A percentile compares a stretch with the other conserved stretches of the same genome.
phyloP scores from a whole-genome alignment of 2,888 invertebrate genomes.

The Acrobasis repandana region DNA sequence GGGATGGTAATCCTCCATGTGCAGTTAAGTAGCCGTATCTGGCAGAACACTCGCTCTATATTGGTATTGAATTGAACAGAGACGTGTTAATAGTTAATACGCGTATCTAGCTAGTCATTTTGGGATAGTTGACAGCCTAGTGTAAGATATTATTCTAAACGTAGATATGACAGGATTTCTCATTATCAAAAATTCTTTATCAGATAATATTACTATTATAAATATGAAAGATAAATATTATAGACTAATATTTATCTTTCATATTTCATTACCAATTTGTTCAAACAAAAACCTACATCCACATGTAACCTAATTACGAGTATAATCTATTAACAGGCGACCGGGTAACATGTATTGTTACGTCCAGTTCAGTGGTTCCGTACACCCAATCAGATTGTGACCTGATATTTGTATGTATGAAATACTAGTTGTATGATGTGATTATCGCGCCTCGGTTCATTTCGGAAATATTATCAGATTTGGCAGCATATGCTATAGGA shows the following conservation, averaged over 20 bases:
- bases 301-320: conserved; percentile 33
- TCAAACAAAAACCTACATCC: conserved; percentile 20
- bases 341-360: conserved; percentile 29
- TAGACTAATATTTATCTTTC: too few relatives aligned
- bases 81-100: conserved; percentile 26
- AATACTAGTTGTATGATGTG: not conserved
- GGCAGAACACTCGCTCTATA: conserved; percentile 33
- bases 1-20: conserved; percentile 9
- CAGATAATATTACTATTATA: too few relatives aligned
- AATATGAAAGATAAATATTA: too few relatives aligned
- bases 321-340: conserved; percentile 30
- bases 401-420: conserved; percentile 19
- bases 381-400: conserved; percentile 31
- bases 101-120: conserved; percentile 16
- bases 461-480: conserved; percentile 8
- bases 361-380: conserved; percentile 42
- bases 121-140: not conserved
- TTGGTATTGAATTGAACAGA: conserved; percentile 34
- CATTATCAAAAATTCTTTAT: too few relatives aligned
- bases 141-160: not conserved
- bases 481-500: not conserved
- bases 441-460: conserved; percentile 18
- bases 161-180: too few relatives aligned
- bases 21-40: conserved; percentile 32
- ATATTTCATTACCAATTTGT: not conserved